Evolutionary conservation across 1,140 invertebrate species (phyloP).

Genomic region (Drosophila cardini): DNA sequence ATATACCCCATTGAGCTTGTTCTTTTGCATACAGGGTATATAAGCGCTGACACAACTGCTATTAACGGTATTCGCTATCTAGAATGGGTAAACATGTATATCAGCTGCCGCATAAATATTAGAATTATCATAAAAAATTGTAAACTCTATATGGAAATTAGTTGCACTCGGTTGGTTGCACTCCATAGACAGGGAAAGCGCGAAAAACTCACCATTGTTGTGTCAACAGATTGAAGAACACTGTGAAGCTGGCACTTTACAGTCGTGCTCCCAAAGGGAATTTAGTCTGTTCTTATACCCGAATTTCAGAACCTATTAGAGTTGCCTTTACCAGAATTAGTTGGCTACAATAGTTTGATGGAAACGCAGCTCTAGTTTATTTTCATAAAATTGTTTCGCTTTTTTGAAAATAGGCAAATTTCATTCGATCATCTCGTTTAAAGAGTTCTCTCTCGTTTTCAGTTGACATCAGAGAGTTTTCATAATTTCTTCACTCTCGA

Average conservation of each 20-base stretch:
- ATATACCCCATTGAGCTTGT: neutral
- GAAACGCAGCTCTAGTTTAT: too few relatives aligned
- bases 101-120: constrained; percentile 47
- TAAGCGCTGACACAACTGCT: constrained; percentile 8
- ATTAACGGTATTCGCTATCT: constrained; percentile 43
- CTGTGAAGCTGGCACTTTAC: too few relatives aligned
- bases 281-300: too few relatives aligned
- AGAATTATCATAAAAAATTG: constrained; percentile 42
- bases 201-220: constrained; percentile 5
- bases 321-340: too few relatives aligned
- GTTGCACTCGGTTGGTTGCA: constrained; percentile 33
- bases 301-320: too few relatives aligned
- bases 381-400: too few relatives aligned
- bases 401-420: too few relatives aligned
- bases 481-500: neutral
- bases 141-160: constrained; percentile 27
- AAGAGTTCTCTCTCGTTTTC: neutral
- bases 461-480: neutral
- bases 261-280: too few relatives aligned
- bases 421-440: too few relatives aligned
- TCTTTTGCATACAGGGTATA: constrained; percentile 1
- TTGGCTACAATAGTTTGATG: too few relatives aligned
- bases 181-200: neutral
- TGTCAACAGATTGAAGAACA: neutral
- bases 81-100: constrained; percentile 12